These are phyloP conservation scores for Megalurothrips usitatus DNA, from an alignment of 2,888 invertebrate species.

Conservation along the genomic window DNA sequence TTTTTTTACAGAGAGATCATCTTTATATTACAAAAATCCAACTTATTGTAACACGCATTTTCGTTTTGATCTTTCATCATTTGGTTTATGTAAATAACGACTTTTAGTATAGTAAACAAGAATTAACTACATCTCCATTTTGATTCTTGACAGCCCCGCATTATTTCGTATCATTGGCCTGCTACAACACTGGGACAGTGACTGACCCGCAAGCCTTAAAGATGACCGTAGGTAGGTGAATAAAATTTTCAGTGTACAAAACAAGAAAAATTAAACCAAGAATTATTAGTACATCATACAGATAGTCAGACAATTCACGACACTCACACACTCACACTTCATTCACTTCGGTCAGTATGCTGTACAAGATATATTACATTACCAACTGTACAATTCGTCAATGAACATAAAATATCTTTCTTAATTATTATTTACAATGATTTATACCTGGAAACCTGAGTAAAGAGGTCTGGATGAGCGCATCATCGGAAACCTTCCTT, in stretches of 20 bases:
- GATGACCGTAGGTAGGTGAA: neutral
- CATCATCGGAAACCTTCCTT: too few relatives aligned
- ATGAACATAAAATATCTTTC: slow-evolving; percentile 16
- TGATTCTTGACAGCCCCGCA: slow-evolving; percentile 3
- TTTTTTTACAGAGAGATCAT: slow-evolving; percentile 14
- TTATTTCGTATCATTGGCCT: too few relatives aligned
- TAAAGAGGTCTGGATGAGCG: neutral
- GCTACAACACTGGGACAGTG: neutral
- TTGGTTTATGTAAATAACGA: neutral
- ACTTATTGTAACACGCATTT: slow-evolving; percentile 6
- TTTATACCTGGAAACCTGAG: slow-evolving; percentile 22
- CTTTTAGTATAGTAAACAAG: neutral
- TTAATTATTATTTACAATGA: slow-evolving; percentile 18
- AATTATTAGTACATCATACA: neutral
- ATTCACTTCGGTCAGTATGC: neutral
- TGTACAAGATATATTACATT: slow-evolving; percentile 22
- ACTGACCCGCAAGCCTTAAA: neutral
- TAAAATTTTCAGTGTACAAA: slow-evolving; percentile 20
- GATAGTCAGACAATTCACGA: slow-evolving; percentile 1
- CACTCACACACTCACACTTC: neutral
- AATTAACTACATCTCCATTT: slow-evolving; percentile 16
- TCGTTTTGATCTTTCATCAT: neutral
- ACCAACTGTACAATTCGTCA: slow-evolving; percentile 12
- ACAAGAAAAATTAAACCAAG: neutral
- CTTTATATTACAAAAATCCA: neutral